Conservation (phyloP, 2,113 vertebrate genomes). For the Eolophus roseicapilla region DNA sequence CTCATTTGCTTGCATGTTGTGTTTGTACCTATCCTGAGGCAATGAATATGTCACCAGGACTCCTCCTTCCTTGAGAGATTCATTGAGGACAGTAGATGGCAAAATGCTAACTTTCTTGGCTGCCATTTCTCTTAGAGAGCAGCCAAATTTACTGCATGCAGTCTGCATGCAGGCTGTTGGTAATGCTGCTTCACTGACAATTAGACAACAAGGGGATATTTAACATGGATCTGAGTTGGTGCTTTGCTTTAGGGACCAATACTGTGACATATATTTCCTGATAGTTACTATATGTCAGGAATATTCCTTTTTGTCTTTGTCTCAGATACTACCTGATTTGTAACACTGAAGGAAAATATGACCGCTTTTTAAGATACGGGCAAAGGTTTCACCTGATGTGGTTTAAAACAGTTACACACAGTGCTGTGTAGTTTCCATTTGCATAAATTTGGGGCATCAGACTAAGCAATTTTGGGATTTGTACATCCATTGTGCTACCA, state of each 20-base stretch:
- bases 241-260: neutral
- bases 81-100: neutral
- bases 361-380: neutral
- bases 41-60: neutral
- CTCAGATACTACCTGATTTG: neutral
- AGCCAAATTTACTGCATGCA: neutral
- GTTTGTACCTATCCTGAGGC: neutral
- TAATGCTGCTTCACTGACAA: neutral
- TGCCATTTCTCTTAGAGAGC: neutral
- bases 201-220: neutral
- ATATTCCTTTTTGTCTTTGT: neutral
- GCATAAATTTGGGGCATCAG: neutral
- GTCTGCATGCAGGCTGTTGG: neutral
- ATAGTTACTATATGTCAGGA: neutral
- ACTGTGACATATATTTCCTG: neutral
- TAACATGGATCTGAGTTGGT: neutral
- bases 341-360: neutral
- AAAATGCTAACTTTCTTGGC: constrained; percentile 18
- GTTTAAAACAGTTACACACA: neutral
- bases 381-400: neutral
- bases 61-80: neutral
- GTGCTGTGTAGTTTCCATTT: neutral
- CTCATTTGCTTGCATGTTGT: neutral
- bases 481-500: neutral
- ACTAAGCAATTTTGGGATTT: neutral